These are phyloP conservation scores for Pogonus chalceus DNA, from an alignment of 1,140 invertebrate genomes.

Conservation along the genomic window DNA sequence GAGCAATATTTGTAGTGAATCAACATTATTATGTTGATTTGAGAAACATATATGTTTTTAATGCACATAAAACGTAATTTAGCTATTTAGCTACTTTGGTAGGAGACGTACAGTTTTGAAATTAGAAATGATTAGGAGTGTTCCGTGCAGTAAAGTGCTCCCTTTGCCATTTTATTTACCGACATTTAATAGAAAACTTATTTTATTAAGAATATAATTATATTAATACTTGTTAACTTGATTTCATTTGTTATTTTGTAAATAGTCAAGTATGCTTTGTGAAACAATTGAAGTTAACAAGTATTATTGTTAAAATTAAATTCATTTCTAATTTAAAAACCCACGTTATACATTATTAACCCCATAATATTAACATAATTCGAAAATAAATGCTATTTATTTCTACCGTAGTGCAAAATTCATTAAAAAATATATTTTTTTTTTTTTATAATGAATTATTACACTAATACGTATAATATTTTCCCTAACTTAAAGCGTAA, in stretches of 20 bases:
- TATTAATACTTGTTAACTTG: too few relatives aligned
- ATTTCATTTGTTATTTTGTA: too few relatives aligned
- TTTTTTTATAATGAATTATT: too few relatives aligned
- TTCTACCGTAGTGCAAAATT: background rate
- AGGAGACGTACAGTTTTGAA: background rate
- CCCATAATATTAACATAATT: background rate
- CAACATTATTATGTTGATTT: background rate
- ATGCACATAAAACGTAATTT: background rate
- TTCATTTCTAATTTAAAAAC: background rate
- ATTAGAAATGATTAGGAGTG: background rate
- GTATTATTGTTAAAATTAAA: too few relatives aligned
- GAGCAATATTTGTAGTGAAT: background rate
- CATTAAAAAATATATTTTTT: too few relatives aligned
- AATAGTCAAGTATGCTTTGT: too few relatives aligned
- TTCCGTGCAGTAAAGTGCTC: too few relatives aligned
- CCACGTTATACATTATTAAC: background rate
- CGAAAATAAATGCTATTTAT: background rate
- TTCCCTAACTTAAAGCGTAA: background rate
- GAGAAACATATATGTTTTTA: background rate
- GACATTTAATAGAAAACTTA: too few relatives aligned
- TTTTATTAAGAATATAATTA: too few relatives aligned
- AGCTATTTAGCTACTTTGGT: conserved; percentile 3
- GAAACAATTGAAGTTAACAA: too few relatives aligned
- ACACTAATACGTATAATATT: too few relatives aligned
- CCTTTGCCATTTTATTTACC: too few relatives aligned